These are phyloP conservation scores for Caenorhabditis sp. DNA, from an alignment of 2,888 invertebrate species.

Conservation along the genomic window DNA sequence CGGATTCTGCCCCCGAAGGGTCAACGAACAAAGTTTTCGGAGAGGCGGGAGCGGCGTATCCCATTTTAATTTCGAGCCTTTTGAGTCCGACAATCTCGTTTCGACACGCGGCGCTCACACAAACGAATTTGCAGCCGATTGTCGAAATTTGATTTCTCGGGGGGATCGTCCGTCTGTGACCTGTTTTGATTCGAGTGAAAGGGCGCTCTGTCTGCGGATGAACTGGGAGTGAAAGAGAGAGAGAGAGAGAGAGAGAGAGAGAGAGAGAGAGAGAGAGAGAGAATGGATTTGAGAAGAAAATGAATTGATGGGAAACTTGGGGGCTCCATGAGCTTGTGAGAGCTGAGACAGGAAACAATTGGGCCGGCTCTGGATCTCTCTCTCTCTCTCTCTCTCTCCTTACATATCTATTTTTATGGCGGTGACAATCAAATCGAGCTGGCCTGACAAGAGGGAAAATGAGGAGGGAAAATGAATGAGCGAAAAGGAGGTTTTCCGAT, in stretches of 20 bases:
- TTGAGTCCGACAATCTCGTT: slow-evolving; percentile 20
- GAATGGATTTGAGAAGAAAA: not conserved
- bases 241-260: not conserved
- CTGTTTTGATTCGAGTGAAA: too few relatives aligned
- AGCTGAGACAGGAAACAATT: slow-evolving; percentile 4
- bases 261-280: not conserved
- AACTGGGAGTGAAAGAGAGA: not conserved
- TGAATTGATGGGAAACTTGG: not conserved
- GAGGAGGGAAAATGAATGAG: too few relatives aligned
- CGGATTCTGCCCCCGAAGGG: slow-evolving; percentile 2
- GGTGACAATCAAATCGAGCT: slow-evolving; percentile 25
- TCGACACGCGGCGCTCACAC: slow-evolving; percentile 3
- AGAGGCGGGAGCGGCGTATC: not conserved
- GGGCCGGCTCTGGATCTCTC: too few relatives aligned
- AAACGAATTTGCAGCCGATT: not conserved
- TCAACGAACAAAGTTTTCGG: slow-evolving; percentile 16
- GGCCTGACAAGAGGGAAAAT: not conserved
- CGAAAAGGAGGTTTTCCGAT: not conserved
- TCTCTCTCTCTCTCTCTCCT: too few relatives aligned
- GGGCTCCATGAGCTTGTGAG: too few relatives aligned
- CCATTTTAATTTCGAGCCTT: slow-evolving; percentile 41
- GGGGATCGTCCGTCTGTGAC: not conserved
- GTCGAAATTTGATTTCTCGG: slow-evolving; percentile 21
- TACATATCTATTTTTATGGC: slow-evolving; percentile 12
- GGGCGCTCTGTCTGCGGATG: not conserved